Conservation (phyloP, 1,140 invertebrate genomes). For the Cryptotermes secundus region DNA sequence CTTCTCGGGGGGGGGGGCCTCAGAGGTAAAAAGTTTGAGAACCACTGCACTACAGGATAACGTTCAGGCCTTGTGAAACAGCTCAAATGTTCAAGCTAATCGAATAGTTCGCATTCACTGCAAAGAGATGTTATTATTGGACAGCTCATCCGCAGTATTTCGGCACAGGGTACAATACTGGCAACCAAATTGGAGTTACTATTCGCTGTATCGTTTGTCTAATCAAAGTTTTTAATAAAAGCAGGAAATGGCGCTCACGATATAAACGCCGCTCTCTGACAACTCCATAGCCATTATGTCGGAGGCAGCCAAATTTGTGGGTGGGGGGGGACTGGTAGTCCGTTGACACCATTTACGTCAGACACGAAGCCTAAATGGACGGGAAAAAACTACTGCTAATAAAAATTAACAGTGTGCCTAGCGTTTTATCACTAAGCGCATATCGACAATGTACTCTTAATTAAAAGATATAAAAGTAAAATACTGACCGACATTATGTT, state of each 20-base stretch:
- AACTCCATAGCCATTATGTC: background rate
- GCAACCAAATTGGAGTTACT: background rate
- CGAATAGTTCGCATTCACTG: no score
- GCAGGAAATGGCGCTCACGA: background rate
- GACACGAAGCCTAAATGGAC: background rate
- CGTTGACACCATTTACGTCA: background rate
- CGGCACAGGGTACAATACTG: background rate
- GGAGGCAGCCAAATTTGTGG: background rate
- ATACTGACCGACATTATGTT: background rate
- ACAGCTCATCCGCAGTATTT: background rate
- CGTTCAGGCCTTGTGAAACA: no score
- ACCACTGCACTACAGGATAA: no score
- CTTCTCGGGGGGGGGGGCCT: no score
- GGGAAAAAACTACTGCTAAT: background rate
- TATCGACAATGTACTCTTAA: background rate
- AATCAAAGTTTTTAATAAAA: slow-evolving; percentile 14
- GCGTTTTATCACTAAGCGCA: slow-evolving; percentile 3
- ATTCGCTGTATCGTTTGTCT: background rate
- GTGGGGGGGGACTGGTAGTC: background rate
- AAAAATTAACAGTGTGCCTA: background rate
- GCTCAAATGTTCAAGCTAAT: no score
- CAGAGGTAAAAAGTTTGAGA: no score
- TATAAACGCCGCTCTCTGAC: background rate
- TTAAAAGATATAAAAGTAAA: background rate
- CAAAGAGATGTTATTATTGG: background rate